phyloP scores from a whole-genome alignment of 2,797 vertebrate species.

The Huso huso region DNA sequence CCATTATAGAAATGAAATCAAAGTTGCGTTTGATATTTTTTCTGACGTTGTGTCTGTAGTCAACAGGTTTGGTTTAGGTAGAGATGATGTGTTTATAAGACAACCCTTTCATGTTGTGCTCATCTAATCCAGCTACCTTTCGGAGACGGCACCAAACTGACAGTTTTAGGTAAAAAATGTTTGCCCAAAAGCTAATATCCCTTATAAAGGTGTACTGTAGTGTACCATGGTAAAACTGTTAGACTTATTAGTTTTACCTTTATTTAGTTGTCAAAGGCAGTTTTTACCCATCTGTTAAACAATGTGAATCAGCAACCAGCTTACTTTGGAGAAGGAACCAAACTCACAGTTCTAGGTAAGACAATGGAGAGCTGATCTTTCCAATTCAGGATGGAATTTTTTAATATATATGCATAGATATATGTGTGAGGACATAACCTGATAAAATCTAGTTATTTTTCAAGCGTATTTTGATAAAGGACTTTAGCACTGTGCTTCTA shows the following conservation, averaged over 20 bases:
- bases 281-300: constrained; percentile 16
- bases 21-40: too few relatives aligned
- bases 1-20: too few relatives aligned
- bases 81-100: neutral
- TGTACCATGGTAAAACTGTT: too few relatives aligned
- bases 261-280: neutral
- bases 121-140: constrained; percentile 1
- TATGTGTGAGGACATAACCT: too few relatives aligned
- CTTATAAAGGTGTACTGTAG: neutral
- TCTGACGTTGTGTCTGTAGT: too few relatives aligned
- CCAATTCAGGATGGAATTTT: too few relatives aligned
- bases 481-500: constrained; percentile 17
- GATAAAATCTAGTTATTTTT: too few relatives aligned
- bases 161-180: constrained; percentile 15
- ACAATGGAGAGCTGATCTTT: constrained; percentile 8
- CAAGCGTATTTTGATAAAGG: neutral
- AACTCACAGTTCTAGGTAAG: constrained; percentile 45
- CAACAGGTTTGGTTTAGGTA: too few relatives aligned
- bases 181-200: neutral
- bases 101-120: neutral
- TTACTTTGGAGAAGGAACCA: constrained; percentile 24
- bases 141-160: constrained; percentile 8
- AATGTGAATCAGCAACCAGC: constrained; percentile 16
- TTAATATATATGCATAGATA: too few relatives aligned
- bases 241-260: neutral